Base-by-base conservation (phyloP, 2,797 vertebrate genomes). In the Bucorvus abyssinicus region DNA sequence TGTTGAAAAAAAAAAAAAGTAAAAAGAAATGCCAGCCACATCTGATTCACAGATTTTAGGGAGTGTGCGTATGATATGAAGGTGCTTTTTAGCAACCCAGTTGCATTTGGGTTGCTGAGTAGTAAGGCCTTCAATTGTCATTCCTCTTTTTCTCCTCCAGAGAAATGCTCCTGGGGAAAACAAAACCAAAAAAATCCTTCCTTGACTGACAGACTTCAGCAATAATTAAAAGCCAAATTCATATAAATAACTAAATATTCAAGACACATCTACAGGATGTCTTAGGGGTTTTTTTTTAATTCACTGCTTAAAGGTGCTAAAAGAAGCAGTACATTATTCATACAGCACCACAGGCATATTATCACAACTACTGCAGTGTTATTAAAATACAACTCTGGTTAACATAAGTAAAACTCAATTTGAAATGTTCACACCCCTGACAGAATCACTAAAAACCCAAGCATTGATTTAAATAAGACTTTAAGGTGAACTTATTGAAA, bases 401-500 rank as follows among this genome's bases (percentile, higher is more conserved):
- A 82, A 30, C 17, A 0, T 19, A 90, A 89, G 21, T 49, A 74
- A 60, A 86, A 86, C 29, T 84, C 14, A 6, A 59, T 49, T 65
- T 77, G 34, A 70, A 73, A 82, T 34, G 24, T 69, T 93, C 30
- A 77, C 49, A 88, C 74, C 24, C 55, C 69, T 83, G 78, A 94
- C 32, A 93, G 70, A 87, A 91, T 24, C 63, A 53, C 14, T 84
- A 53, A 90, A 81, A 55, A 7, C 24, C 15, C 32, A 67, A 87
- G 34, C 77, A 94, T 34, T 94, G 77, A 89, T 94, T 94, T 90
- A 89, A 92, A 93, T 90, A 59, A 94, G 70, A 90, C 56, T 87
- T 87, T 5, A 80, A 70, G 77, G 75, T 83, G 50, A 77, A 84
- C 70, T 87, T 67, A 75, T 9, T 87, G 42, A 55, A 90, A 87